phyloP scores from a whole-genome alignment of 2,113 vertebrate genomes.

The Chloroceryle aenea region DNA sequence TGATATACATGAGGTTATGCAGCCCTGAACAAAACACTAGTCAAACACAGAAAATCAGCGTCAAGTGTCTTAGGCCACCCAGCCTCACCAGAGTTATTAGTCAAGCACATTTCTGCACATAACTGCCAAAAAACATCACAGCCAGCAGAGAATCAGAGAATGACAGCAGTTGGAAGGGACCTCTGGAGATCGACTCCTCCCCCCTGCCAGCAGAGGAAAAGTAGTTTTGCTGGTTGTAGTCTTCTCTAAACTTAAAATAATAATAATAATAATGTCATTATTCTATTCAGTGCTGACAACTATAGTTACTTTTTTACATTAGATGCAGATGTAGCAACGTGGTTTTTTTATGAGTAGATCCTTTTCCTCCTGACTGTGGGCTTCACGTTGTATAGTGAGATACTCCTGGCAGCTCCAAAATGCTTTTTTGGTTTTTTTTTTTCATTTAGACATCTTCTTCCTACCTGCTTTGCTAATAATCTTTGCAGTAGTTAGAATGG shows the following conservation, averaged over 20 bases:
- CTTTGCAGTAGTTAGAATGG: neutral
- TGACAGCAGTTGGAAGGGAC: too few species aligned
- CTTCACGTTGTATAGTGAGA: neutral
- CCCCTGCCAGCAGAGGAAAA: too few species aligned
- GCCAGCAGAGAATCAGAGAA: too few species aligned
- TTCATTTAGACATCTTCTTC: neutral
- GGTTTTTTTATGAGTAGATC: neutral
- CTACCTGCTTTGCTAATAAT: neutral
- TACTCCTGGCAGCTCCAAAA: neutral
- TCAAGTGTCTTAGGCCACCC: neutral
- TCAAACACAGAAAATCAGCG: neutral
- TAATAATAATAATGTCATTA: neutral
- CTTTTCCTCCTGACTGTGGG: neutral
- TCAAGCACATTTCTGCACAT: neutral
- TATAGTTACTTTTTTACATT: neutral
- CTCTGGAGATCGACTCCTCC: too few species aligned
- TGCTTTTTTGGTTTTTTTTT: neutral
- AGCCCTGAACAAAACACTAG: neutral
- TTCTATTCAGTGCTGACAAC: neutral
- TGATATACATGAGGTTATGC: neutral
- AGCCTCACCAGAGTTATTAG: neutral
- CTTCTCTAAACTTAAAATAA: neutral
- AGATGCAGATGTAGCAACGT: neutral
- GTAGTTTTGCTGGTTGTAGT: neutral
- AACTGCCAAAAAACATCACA: neutral